A percentile compares a stretch with the other conserved stretches of the same genome.
Evolutionary conservation across 1,140 invertebrate genomes (phyloP).

Genomic region (Geopemphigus sp.): DNA sequence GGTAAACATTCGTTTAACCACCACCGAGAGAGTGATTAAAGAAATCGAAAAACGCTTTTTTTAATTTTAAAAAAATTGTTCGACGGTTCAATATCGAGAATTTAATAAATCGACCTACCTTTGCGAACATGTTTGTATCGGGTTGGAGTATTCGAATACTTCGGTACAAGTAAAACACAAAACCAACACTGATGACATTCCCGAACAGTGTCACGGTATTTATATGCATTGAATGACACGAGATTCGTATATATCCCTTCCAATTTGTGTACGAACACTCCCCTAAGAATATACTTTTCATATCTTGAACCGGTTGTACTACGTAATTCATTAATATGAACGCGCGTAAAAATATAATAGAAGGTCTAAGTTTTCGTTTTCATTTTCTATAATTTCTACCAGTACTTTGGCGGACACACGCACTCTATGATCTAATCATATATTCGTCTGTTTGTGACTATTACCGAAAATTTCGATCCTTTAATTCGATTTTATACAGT

Average conservation of each 20-base stretch:
- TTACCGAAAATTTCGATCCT: no score
- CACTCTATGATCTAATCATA: no score
- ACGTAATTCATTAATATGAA: not conserved
- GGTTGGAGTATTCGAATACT: not conserved
- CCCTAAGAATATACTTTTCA: not conserved
- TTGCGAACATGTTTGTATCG: conserved; percentile 1
- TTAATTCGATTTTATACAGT: no score
- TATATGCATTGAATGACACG: conserved; percentile 10
- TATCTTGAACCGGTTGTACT: not conserved
- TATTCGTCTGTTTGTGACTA: no score
- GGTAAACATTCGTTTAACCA: no score
- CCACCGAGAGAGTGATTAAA: no score
- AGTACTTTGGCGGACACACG: no score
- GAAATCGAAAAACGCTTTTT: no score
- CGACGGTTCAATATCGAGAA: not conserved
- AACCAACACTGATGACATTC: not conserved
- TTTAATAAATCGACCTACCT: not conserved
- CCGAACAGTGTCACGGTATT: not conserved
- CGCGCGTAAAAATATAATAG: not conserved
- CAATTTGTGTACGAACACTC: not conserved
- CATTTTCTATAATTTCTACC: no score
- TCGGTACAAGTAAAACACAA: not conserved
- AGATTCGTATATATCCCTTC: not conserved
- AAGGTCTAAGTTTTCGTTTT: no score
- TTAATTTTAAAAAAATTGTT: not conserved